Conservation (phyloP, 2,113 vertebrate species). For the Athene cunicularia region DNA sequence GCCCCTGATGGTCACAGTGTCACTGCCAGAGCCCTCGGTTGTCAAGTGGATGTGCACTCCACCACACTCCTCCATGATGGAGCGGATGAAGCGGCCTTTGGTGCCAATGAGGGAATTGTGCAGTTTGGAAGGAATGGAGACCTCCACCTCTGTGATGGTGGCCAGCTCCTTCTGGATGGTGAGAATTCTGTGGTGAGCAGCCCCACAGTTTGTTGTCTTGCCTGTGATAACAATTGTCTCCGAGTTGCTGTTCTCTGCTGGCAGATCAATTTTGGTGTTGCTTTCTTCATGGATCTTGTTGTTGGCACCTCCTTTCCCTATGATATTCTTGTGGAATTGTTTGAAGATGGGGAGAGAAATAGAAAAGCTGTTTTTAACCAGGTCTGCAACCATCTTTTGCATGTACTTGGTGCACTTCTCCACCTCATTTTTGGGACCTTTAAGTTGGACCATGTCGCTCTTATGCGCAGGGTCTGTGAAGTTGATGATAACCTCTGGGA, state of each 20-base stretch:
- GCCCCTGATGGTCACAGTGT: slow-evolving; percentile 95
- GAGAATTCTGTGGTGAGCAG: slow-evolving; percentile 88
- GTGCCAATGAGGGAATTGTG: slow-evolving; percentile 98
- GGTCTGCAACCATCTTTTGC: slow-evolving; percentile 96
- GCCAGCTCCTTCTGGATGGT: slow-evolving; percentile 98
- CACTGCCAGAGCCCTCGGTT: slow-evolving; percentile 93
- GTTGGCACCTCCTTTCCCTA: slow-evolving; percentile 98
- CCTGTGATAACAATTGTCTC: slow-evolving; percentile 99
- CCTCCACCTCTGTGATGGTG: slow-evolving; percentile 93
- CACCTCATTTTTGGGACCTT: slow-evolving; percentile 94
- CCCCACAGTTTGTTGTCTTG: slow-evolving; percentile 95
- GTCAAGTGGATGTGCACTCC: slow-evolving; percentile 99
- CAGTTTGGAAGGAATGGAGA: slow-evolving; percentile 94
- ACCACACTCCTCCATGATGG: slow-evolving; percentile 98
- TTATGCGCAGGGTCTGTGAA: slow-evolving; percentile 96
- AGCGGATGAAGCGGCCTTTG: slow-evolving; percentile 96
- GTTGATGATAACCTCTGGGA: slow-evolving; percentile 98
- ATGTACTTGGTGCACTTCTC: slow-evolving; percentile 98
- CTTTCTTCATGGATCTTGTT: slow-evolving; percentile 99
- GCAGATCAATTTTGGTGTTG: slow-evolving; percentile 97
- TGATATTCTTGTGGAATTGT: slow-evolving; percentile 99
- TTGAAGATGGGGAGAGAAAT: slow-evolving; percentile 99
- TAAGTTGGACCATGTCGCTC: slow-evolving; percentile 96
- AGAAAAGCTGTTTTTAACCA: slow-evolving; percentile 96
- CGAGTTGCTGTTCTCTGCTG: slow-evolving; percentile 97